Evolutionary conservation across 2,113 vertebrate species (phyloP).

Genomic region (Benitochromis conjunctus): DNA sequence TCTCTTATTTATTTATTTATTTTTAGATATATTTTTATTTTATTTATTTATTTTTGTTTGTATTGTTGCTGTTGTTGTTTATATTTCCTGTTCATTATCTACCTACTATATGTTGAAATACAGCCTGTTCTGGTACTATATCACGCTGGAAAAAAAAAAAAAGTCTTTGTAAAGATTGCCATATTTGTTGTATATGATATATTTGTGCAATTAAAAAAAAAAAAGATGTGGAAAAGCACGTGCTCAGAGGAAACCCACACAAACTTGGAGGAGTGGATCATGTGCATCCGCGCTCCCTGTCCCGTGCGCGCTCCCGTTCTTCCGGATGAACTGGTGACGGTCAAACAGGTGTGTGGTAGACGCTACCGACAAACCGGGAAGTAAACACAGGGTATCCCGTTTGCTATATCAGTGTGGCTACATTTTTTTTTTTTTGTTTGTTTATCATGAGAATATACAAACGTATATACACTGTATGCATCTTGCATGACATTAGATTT

Average conservation of each 20-base stretch:
- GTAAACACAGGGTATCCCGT: not conserved
- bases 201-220: not conserved
- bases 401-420: too few species aligned
- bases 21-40: fast-evolving
- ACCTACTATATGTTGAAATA: not conserved
- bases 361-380: not conserved
- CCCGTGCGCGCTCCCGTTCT: not conserved
- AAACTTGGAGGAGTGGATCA: not conserved
- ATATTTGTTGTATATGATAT: not conserved
- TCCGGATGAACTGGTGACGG: not conserved
- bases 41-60: not conserved
- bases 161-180: not conserved
- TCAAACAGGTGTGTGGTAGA: not conserved
- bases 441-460: too few species aligned
- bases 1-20: not conserved
- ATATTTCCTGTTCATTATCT: not conserved
- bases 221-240: too few species aligned
- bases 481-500: too few species aligned
- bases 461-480: too few species aligned
- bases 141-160: not conserved
- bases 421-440: too few species aligned
- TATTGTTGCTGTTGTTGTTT: not conserved
- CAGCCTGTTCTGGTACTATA: not conserved
- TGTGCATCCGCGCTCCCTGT: not conserved
- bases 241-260: not conserved